Evolutionary conservation across 2,113 vertebrate genomes (phyloP), one percentile per base, ranked within the genome.

Genomic region (Ranitomeya variabilis): DNA sequence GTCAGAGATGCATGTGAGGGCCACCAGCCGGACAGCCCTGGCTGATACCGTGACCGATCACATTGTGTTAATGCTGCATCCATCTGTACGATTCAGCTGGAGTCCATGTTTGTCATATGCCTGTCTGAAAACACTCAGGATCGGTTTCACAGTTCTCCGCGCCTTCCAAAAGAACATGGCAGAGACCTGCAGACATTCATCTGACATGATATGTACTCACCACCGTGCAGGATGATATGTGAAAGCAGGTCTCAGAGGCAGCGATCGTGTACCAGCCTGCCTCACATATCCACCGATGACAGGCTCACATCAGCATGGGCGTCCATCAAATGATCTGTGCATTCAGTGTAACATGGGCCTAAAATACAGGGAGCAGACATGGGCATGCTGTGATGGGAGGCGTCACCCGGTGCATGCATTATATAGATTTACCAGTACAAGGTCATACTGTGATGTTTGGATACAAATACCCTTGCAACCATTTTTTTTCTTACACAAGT

Each of bases 171-270:
- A 87, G 90, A 89, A 89, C 77, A 91, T 86, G 90, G 90, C 91
- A 92, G 90, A 87, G 86, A 93, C 93, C 93, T 92, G 91, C 90
- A 92, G 92, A 92, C 92, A 69, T 92, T 93, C 93, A 94, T 94
- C 92, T 92, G 91, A 93, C 92, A 93, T 94, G 91, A 94, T 93
- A 92, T 93, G 91, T 91, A 92, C 91, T 91, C 91, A 77, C 86
- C 91, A 86, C 87, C 26, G 92, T 92, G 90, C 90, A 87, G 92
- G 93, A 93, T 91, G 45, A 91, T 93, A 93, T 91, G 91, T 93
- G 93, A 92, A 93, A 93, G 92, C 93, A 92, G 93, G 93, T 93
- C 93, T 94, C 91, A 93, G 90, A 94, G 93, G 94, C 93, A 94
- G 92, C 91, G 92, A 92, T 91, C 88, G 88, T 80, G 79, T 91